phyloP scores from a whole-genome alignment of 2,797 vertebrate genomes.

The Anableps anableps region DNA sequence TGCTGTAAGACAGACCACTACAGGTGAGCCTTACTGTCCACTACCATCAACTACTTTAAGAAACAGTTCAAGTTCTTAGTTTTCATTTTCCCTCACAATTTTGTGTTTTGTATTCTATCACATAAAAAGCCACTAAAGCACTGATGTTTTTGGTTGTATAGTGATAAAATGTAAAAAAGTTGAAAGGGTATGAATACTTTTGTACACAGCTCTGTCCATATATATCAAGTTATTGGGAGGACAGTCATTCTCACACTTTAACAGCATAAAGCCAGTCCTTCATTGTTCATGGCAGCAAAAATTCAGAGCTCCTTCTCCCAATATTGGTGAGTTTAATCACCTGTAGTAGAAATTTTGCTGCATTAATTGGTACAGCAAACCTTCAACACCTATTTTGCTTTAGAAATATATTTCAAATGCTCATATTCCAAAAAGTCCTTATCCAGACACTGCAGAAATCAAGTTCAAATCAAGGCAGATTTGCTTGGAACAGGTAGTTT shows the following conservation, averaged over 20 bases:
- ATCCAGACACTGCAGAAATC: not conserved
- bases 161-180: too few relatives aligned
- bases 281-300: not conserved
- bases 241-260: not conserved
- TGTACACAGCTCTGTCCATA: too few relatives aligned
- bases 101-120: too few relatives aligned
- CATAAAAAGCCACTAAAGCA: too few relatives aligned
- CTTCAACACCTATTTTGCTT: not conserved
- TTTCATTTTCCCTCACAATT: too few relatives aligned
- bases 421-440: not conserved
- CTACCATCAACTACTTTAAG: too few relatives aligned
- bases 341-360: not conserved
- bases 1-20: too few relatives aligned
- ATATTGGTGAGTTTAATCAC: not conserved
- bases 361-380: not conserved
- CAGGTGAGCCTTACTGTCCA: too few relatives aligned
- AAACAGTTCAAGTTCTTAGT: too few relatives aligned
- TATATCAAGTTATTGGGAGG: too few relatives aligned
- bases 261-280: not conserved
- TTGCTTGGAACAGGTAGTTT: slow-evolving; percentile 25
- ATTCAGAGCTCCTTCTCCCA: too few relatives aligned
- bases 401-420: not conserved
- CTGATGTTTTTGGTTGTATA: too few relatives aligned
- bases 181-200: not conserved
- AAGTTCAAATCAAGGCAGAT: slow-evolving; percentile 13